Percentiles rank a stretch among this genome's conserved stretches.
Conservation (phyloP, 2,888 invertebrate genomes). For the Troides oblongomaculatus region DNA sequence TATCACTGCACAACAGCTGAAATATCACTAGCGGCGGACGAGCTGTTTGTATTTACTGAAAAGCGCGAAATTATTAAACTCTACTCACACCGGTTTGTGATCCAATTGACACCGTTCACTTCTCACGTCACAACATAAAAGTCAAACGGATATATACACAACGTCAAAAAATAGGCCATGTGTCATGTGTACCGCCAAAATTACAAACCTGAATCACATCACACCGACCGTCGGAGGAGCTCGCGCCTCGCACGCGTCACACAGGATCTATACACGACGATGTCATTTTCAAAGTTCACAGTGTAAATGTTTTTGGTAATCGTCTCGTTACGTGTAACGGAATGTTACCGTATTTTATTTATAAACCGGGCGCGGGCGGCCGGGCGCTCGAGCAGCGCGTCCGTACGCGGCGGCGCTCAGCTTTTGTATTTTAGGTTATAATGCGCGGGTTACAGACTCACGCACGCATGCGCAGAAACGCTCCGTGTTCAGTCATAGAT, state of each 20-base stretch:
- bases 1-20: not conserved
- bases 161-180: conserved; percentile 37
- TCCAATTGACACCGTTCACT: conserved; percentile 23
- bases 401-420: conserved; percentile 63
- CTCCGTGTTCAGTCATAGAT: conserved; percentile 55
- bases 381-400: conserved; percentile 49
- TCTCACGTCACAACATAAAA: conserved; percentile 31
- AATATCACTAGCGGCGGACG: too few relatives aligned
- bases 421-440: conserved; percentile 77
- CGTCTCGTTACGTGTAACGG: conserved; percentile 28
- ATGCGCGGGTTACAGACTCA: conserved; percentile 69
- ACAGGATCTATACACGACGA: conserved; percentile 64
- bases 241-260: conserved; percentile 28
- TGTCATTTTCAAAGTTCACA: conserved; percentile 23
- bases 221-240: conserved; percentile 33
- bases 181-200: conserved; percentile 37
- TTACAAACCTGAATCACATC: conserved; percentile 47
- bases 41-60: too few relatives aligned
- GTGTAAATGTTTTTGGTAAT: conserved; percentile 12
- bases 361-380: conserved; percentile 64
- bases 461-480: conserved; percentile 65
- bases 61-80: not conserved
- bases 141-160: conserved; percentile 29
- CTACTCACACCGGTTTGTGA: conserved; percentile 9
- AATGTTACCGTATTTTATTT: conserved; percentile 57